Evolutionary conservation across 2,113 vertebrate genomes (phyloP).

Genomic region (Perca fluviatilis): DNA sequence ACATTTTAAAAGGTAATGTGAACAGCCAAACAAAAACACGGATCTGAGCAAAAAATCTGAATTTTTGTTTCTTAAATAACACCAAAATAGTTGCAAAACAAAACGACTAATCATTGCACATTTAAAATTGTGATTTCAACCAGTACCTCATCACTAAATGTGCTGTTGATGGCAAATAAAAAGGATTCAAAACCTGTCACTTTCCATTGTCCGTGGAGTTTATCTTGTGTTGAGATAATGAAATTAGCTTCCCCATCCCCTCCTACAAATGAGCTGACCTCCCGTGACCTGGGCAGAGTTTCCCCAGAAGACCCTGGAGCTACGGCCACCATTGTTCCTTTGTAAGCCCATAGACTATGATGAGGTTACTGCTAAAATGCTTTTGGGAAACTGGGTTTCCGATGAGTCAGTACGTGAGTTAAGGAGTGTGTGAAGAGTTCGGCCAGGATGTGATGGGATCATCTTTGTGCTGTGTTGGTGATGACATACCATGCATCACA

Average conservation of each 20-base stretch:
- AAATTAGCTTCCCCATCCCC: conserved; percentile 68
- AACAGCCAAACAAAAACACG: too few relatives aligned
- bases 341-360: conserved; percentile 68
- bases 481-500: conserved; percentile 67
- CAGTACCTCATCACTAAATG: background rate
- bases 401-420: conserved; percentile 41
- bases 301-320: conserved; percentile 54
- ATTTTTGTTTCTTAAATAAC: too few relatives aligned
- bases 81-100: background rate
- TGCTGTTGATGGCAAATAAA: background rate
- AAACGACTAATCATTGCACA: background rate
- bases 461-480: conserved; percentile 18
- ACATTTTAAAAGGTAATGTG: too few relatives aligned
- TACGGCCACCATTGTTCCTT: conserved; percentile 72
- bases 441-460: conserved; percentile 14
- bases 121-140: background rate
- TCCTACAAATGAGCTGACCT: conserved; percentile 63
- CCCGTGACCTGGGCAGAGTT: conserved; percentile 65
- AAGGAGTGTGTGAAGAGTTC: conserved; percentile 42
- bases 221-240: conserved; percentile 81
- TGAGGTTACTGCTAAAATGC: conserved; percentile 59
- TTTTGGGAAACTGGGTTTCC: conserved; percentile 65
- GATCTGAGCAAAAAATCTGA: too few relatives aligned
- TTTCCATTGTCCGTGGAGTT: conserved; percentile 72
- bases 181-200: conserved; percentile 31